Evolutionary conservation across 2,797 vertebrate species (phyloP).

Genomic region (Melanotaenia maccullochi): DNA sequence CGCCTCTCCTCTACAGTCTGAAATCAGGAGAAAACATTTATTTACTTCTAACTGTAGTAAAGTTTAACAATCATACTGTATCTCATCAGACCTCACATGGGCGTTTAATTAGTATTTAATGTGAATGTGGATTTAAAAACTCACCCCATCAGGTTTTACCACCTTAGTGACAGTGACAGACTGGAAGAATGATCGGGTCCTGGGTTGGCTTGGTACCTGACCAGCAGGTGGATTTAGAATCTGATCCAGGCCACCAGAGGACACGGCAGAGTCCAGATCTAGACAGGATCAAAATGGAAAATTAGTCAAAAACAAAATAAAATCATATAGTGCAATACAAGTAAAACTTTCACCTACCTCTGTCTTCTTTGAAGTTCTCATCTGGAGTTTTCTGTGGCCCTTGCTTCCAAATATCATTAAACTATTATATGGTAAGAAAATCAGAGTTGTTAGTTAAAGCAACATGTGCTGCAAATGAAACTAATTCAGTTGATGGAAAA

Average conservation of each 20-base stretch:
- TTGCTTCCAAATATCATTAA: conserved; percentile 73
- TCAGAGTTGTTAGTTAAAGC: background rate
- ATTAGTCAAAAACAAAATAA: background rate
- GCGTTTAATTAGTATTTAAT: background rate
- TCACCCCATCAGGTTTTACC: conserved; percentile 90
- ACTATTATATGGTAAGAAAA: conserved; percentile 54
- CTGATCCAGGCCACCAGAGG: conserved; percentile 86
- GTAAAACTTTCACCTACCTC: conserved; percentile 64
- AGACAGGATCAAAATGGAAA: background rate
- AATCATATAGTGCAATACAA: background rate
- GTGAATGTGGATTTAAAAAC: conserved; percentile 16
- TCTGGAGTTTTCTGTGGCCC: conserved; percentile 41
- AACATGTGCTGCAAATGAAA: background rate
- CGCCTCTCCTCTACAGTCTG: conserved; percentile 89
- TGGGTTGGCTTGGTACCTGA: conserved; percentile 64
- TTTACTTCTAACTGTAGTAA: background rate
- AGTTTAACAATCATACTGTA: background rate
- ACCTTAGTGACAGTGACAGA: conserved; percentile 88
- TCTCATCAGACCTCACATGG: background rate
- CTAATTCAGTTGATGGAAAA: background rate
- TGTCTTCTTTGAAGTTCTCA: conserved; percentile 72
- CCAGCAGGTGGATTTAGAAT: conserved; percentile 80
- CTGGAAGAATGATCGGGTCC: conserved; percentile 85
- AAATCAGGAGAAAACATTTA: background rate
- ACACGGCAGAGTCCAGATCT: conserved; percentile 92